Evolutionary conservation across 2,113 vertebrate genomes (phyloP).

Genomic region (Leucopternis melanops): DNA sequence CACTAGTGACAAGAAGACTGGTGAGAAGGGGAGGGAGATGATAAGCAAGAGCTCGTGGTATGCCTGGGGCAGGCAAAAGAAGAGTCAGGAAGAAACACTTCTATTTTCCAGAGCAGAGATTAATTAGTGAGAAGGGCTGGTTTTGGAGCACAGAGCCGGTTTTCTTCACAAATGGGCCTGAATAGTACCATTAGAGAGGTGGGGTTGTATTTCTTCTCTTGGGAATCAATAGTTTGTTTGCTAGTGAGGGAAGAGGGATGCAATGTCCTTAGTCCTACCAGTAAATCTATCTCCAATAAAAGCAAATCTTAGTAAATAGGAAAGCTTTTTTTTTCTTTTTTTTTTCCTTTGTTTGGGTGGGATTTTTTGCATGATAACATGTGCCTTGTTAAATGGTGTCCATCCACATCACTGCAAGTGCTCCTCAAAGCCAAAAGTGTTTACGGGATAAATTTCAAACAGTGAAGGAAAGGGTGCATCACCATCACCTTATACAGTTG

Average conservation of each 20-base stretch:
- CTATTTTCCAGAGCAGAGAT: not conserved
- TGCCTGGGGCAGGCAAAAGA: not conserved
- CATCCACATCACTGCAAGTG: not conserved
- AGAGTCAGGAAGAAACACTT: not conserved
- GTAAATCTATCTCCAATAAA: not conserved
- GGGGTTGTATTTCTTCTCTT: not conserved
- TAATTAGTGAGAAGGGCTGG: not conserved
- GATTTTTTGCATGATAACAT: accelerated
- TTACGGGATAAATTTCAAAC: not conserved
- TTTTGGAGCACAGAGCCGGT: not conserved
- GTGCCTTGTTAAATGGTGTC: not conserved
- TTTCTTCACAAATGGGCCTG: not conserved
- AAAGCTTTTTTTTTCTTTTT: not conserved
- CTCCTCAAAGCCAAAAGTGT: not conserved
- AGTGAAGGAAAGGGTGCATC: not conserved
- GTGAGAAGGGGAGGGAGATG: not conserved
- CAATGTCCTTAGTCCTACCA: not conserved
- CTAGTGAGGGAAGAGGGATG: not conserved
- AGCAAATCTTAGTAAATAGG: not conserved
- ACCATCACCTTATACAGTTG: not conserved
- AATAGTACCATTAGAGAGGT: not conserved
- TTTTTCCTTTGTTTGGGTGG: not conserved
- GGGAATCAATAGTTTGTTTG: not conserved
- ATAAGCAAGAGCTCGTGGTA: not conserved
- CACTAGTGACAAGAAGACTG: not conserved